Evolutionary conservation across 1,140 invertebrate genomes (phyloP).

Genomic region (Pseudobourletiella spinata): DNA sequence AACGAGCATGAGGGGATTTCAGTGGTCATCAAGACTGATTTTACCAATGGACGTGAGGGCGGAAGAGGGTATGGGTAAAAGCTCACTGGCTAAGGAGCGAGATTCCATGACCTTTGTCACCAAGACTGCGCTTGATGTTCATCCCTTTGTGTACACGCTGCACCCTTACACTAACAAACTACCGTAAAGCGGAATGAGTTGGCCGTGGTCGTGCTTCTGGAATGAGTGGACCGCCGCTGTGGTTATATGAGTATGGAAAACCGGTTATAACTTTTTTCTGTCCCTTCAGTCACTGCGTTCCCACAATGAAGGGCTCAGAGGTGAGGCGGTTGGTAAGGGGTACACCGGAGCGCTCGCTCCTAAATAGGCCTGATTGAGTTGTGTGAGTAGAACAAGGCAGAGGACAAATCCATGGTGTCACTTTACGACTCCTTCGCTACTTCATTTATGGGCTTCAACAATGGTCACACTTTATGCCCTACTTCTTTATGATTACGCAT

Average conservation of each 20-base stretch:
- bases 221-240: background rate
- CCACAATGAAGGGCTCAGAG: background rate
- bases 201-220: too few species aligned
- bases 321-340: too few species aligned
- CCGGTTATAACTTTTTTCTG: background rate
- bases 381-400: background rate
- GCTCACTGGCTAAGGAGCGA: too few species aligned
- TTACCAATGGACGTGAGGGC: too few species aligned
- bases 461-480: constrained; percentile 2
- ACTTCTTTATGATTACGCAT: background rate
- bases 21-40: too few species aligned
- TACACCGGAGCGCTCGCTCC: background rate
- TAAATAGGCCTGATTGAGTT: background rate
- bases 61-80: too few species aligned
- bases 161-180: too few species aligned
- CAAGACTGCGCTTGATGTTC: too few species aligned
- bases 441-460: background rate
- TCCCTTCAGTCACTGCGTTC: background rate
- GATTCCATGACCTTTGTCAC: background rate
- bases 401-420: background rate
- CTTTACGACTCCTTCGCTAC: background rate
- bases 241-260: background rate
- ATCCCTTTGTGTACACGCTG: too few species aligned
- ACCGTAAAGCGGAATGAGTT: too few species aligned
- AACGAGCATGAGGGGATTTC: too few species aligned